Evolutionary conservation across 2,888 invertebrate genomes (phyloP), one percentile per base, ranked within the genome.

Genomic region (Eristalis intricaria): DNA sequence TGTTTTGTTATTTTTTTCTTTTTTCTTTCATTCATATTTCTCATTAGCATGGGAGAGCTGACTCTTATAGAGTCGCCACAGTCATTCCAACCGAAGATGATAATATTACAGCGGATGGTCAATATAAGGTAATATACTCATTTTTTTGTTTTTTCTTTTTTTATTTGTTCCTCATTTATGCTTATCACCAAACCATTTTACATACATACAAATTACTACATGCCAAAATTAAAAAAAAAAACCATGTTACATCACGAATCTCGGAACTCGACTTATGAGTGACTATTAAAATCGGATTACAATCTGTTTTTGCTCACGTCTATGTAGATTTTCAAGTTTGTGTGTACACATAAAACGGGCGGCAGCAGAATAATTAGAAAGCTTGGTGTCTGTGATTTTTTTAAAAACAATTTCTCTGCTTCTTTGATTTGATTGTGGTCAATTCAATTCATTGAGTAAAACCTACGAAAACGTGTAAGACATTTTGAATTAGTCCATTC

Each of bases 51-150:
- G 97, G 97, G 94, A 96, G 98, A 93, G 96, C 97, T 93, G 99
- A 99, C 95, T 98, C 98, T 94, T 99, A 99, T 95, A 96, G 99
- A 94, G 97, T 97, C 95, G 99, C 99, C 91, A 98, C 98, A 93
- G 96, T 98, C 94, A 96, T 97, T 91, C 95, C 96, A 94, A 94
- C 97, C 94, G 96, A 97, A 95, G 98, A 98, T 94, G 98, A 98
- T 96, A 98, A 98, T 96, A 97, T 96, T 95, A 98, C 98, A 90
- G 97, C 98, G 91, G 97, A 98, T 95, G 98, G 98, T 94, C 96
- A 96, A 95, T 96, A 95, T 93, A 98, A 98, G 97, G 97, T 98
- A 93, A 91, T 81, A 74, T 66, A 85, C 13, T 22, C 1, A 60
- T 77, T 77, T 84, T 68, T 68, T 85, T 56, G 77, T 64, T 79